Conservation (phyloP, 1,140 invertebrate species). For the Phthorimaea operculella region DNA sequence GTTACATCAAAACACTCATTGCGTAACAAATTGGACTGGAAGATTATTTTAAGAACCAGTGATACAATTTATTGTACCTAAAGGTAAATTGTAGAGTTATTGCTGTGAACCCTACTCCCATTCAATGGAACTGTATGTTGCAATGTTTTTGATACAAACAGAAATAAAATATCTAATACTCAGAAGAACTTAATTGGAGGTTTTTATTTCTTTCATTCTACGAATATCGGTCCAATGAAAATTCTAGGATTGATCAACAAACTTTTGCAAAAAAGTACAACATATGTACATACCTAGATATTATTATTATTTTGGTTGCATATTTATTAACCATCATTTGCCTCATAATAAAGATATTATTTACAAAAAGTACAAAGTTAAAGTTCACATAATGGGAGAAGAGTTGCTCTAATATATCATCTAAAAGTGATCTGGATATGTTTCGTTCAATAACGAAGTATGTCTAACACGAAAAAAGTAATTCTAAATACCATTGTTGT, state of each 20-base stretch:
- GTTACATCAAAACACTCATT: constrained; percentile 62
- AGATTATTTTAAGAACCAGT: constrained; percentile 50
- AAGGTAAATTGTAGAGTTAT: constrained; percentile 27
- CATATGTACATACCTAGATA: too few relatives aligned
- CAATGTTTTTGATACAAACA: neutral
- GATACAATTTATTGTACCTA: constrained; percentile 35
- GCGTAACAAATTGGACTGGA: constrained; percentile 59
- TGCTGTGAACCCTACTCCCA: constrained; percentile 26
- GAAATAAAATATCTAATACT: neutral
- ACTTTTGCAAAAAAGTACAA: too few relatives aligned
- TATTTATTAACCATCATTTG: too few relatives aligned
- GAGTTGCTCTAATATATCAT: constrained; percentile 32
- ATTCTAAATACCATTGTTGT: constrained; percentile 51
- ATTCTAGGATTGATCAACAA: too few relatives aligned
- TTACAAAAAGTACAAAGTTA: neutral
- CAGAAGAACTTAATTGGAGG: neutral
- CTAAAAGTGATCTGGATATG: constrained; percentile 44
- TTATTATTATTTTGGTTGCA: too few relatives aligned
- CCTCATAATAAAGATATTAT: neutral
- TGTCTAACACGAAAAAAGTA: constrained; percentile 51
- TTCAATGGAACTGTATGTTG: constrained; percentile 20
- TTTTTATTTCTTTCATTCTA: neutral
- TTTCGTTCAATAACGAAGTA: constrained; percentile 46
- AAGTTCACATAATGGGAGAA: constrained; percentile 31
- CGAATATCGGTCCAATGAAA: too few relatives aligned